Conservation (phyloP, 2,888 invertebrate genomes). For the Callosobruchus maculatus region DNA sequence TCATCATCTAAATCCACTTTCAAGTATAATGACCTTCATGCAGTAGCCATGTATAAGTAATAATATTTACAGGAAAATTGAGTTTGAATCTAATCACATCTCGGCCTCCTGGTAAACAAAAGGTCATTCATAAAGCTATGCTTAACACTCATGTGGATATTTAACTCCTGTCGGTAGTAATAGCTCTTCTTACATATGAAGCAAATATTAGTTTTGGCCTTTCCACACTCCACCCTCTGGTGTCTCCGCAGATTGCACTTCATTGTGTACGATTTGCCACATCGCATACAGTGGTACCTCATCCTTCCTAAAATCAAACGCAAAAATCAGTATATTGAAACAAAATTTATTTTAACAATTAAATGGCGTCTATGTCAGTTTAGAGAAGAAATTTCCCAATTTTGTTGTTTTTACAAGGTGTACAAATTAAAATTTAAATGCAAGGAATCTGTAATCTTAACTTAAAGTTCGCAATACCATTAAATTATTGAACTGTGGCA, state of each 20-base stretch:
- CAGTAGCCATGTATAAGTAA: too few species aligned
- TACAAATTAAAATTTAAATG: too few species aligned
- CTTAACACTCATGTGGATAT: constrained; percentile 24
- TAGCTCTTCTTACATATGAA: constrained; percentile 28
- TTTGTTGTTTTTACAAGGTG: too few species aligned
- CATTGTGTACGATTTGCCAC: constrained; percentile 27
- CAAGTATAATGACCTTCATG: too few species aligned
- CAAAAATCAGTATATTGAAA: neutral
- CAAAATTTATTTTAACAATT: too few species aligned
- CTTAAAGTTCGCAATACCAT: too few species aligned
- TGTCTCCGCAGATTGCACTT: constrained; percentile 30
- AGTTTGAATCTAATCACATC: neutral
- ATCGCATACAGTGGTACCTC: constrained; percentile 18
- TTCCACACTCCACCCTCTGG: constrained; percentile 34
- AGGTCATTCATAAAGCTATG: constrained; percentile 8
- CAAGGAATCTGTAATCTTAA: too few species aligned
- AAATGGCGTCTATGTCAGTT: too few species aligned
- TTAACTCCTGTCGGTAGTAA: constrained; percentile 35
- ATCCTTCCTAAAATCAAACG: constrained; percentile 1
- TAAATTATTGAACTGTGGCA: too few species aligned
- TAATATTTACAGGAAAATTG: neutral
- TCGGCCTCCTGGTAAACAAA: neutral
- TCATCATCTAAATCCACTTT: too few species aligned
- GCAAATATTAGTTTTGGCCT: constrained; percentile 32
- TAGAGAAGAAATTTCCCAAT: too few species aligned